Conservation (phyloP, 2,113 vertebrate species). For the rabbit (Oryctolagus cuniculus) region mOryCun1.1 NC_091451.1:26527501-26528000, state of each 20-base stretch:
- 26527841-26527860: conserved; percentile 29
- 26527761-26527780: not conserved
- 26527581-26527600: not conserved
- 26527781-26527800: not conserved
- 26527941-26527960: conserved; percentile 32
- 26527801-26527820: conserved; percentile 1
- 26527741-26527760: not conserved
- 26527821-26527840: not conserved
- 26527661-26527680: not conserved
- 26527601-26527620: conserved; percentile 1
- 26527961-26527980: conserved; percentile 1
- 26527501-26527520: not conserved
- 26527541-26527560: not conserved
- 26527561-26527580: not conserved
- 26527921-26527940: not conserved
- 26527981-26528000: not conserved
- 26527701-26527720: not conserved
- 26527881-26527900: not conserved
- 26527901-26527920: not conserved
- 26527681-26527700: not conserved
- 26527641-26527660: not conserved
- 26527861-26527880: not conserved
- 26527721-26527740: not conserved
- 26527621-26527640: not conserved
- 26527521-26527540: not conserved